Percentiles rank a stretch among this genome's conserved stretches.
Evolutionary conservation across 2,113 vertebrate species (phyloP).

Genomic region (Percina caprodes): DNA sequence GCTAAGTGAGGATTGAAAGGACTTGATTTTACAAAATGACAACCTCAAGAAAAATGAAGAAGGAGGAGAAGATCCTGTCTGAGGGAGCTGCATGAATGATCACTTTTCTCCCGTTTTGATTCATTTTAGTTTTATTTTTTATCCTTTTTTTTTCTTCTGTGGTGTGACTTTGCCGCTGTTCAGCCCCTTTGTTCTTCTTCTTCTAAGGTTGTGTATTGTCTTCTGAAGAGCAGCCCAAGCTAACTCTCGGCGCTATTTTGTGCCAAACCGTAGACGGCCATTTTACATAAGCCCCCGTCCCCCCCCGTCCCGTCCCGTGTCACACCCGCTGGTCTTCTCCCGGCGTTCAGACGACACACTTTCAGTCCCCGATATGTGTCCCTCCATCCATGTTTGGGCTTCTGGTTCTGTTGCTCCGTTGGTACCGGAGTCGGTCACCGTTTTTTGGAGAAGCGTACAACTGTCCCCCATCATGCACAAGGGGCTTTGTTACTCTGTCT

Average conservation of each 20-base stretch:
- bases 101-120: slow-evolving; percentile 73
- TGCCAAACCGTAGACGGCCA: slow-evolving; percentile 74
- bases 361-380: slow-evolving; percentile 33
- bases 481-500: slow-evolving; percentile 68
- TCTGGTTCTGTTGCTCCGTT: slow-evolving; percentile 37
- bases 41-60: slow-evolving; percentile 82
- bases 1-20: slow-evolving; percentile 83
- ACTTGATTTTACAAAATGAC: slow-evolving; percentile 79
- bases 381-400: slow-evolving; percentile 19
- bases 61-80: slow-evolving; percentile 79
- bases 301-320: slow-evolving; percentile 27
- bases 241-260: slow-evolving; percentile 73
- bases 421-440: slow-evolving; percentile 44
- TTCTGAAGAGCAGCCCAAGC: slow-evolving; percentile 75
- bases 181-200: slow-evolving; percentile 56
- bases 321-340: slow-evolving; percentile 41
- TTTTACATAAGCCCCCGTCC: slow-evolving; percentile 42
- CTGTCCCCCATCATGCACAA: slow-evolving; percentile 65
- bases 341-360: slow-evolving; percentile 50
- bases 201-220: slow-evolving; percentile 69
- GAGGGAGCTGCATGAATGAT: slow-evolving; percentile 92
- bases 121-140: slow-evolving; percentile 77
- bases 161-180: slow-evolving; percentile 79
- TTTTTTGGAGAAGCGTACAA: slow-evolving; percentile 44
- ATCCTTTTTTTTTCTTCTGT: slow-evolving; percentile 80